These are phyloP conservation scores for Emmelina monodactyla DNA, from an alignment of 2,888 invertebrate species.

Conservation along the genomic window DNA sequence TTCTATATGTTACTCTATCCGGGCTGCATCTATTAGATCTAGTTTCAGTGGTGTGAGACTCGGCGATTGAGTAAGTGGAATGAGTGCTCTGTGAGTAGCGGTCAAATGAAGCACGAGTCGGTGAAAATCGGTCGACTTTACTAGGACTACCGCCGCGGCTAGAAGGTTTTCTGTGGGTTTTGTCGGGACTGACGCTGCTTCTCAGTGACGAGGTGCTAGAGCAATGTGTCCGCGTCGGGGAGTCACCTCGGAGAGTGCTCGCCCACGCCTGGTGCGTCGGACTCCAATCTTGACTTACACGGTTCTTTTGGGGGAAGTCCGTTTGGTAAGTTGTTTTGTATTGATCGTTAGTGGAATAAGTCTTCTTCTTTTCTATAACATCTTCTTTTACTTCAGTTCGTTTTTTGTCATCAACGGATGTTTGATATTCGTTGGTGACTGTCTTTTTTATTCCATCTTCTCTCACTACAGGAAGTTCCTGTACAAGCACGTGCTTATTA, in stretches of 20 bases:
- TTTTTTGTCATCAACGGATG: neutral
- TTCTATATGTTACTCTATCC: neutral
- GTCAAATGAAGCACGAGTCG: conserved; percentile 32
- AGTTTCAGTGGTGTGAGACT: conserved; percentile 13
- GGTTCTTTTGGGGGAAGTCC: conserved; percentile 62
- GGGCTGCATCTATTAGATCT: neutral
- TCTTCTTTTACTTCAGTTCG: conserved; percentile 22
- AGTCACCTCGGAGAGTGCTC: conserved; percentile 72
- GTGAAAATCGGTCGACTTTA: conserved; percentile 37
- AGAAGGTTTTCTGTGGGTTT: conserved; percentile 32
- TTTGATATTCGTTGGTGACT: neutral
- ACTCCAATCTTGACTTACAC: conserved; percentile 72
- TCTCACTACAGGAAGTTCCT: neutral
- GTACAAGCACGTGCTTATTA: conserved; percentile 15
- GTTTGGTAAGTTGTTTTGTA: conserved; percentile 70
- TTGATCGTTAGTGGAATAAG: too few relatives aligned
- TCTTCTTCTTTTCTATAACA: conserved; percentile 28
- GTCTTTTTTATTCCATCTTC: neutral
- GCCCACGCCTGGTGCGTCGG: conserved; percentile 81
- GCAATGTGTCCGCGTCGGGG: conserved; percentile 60
- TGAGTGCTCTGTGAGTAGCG: conserved; percentile 28
- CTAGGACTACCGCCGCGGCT: conserved; percentile 42
- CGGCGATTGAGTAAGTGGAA: conserved; percentile 30
- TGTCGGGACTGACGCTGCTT: conserved; percentile 61
- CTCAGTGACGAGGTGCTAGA: conserved; percentile 64